These are phyloP conservation scores for Pelodytes ibericus DNA, from an alignment of 2,797 vertebrate species.

Conservation along the genomic window DNA sequence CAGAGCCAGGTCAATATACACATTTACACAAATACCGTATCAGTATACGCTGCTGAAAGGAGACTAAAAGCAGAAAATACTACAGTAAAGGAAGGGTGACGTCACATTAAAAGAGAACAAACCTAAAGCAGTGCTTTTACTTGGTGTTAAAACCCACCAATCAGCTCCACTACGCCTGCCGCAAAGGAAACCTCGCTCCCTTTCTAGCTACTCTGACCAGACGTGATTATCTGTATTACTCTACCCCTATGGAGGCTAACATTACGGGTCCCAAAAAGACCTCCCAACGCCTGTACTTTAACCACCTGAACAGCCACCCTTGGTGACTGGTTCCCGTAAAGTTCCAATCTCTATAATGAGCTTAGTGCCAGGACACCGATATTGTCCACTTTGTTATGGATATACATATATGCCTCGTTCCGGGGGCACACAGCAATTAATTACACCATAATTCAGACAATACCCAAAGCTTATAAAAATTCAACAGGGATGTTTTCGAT, in stretches of 20 bases:
- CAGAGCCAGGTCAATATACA: conserved; percentile 63
- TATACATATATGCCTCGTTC: not conserved
- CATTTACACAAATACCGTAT: conserved; percentile 61
- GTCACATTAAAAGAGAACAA: conserved; percentile 67
- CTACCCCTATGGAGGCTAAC: conserved; percentile 52
- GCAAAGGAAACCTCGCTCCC: not conserved
- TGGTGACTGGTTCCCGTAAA: not conserved
- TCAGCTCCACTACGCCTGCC: not conserved
- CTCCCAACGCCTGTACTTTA: not conserved
- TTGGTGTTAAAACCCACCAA: not conserved
- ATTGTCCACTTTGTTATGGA: not conserved
- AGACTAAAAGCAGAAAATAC: conserved; percentile 72
- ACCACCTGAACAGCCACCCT: not conserved
- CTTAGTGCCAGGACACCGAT: not conserved
- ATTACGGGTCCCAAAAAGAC: conserved; percentile 58
- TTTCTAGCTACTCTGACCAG: not conserved
- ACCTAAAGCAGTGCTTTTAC: conserved; percentile 1
- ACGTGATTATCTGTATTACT: not conserved
- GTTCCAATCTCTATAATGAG: too few relatives aligned
- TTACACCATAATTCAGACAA: conserved; percentile 14
- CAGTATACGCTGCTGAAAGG: conserved; percentile 51
- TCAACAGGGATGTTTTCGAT: conserved; percentile 45
- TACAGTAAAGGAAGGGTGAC: conserved; percentile 70
- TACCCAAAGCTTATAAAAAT: not conserved
- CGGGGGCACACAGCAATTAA: not conserved